These are phyloP conservation scores for Nemoura dubitans DNA, from an alignment of 2,888 invertebrate genomes.

Conservation along the genomic window DNA sequence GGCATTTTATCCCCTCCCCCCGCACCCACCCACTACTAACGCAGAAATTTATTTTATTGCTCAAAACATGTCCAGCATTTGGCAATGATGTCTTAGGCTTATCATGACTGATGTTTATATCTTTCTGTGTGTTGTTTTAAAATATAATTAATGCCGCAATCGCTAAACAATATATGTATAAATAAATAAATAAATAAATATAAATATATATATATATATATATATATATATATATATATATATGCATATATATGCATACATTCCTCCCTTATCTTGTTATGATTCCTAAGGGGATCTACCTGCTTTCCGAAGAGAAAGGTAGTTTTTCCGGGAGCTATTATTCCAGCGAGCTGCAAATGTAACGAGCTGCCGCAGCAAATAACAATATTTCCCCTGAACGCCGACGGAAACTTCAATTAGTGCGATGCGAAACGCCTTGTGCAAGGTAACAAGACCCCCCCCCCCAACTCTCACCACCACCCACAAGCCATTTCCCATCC, in stretches of 20 bases:
- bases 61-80: neutral
- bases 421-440: neutral
- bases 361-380: neutral
- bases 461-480: too few species aligned
- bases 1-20: neutral
- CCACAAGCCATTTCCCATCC: too few species aligned
- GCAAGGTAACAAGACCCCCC: neutral
- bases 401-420: neutral
- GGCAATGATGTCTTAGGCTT: neutral
- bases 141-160: neutral
- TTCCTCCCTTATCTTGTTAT: neutral
- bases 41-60: neutral
- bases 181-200: too few species aligned
- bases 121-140: neutral
- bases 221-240: too few species aligned
- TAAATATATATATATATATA: too few species aligned
- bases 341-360: neutral
- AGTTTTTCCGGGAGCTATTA: neutral
- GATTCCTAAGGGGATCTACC: neutral
- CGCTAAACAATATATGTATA: too few species aligned
- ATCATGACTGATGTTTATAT: neutral
- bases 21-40: too few species aligned
- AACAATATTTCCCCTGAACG: neutral
- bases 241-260: neutral
- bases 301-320: neutral